These are phyloP conservation scores for Notothenia coriiceps DNA, from an alignment of 2,113 vertebrate species.

Conservation along the genomic window DNA sequence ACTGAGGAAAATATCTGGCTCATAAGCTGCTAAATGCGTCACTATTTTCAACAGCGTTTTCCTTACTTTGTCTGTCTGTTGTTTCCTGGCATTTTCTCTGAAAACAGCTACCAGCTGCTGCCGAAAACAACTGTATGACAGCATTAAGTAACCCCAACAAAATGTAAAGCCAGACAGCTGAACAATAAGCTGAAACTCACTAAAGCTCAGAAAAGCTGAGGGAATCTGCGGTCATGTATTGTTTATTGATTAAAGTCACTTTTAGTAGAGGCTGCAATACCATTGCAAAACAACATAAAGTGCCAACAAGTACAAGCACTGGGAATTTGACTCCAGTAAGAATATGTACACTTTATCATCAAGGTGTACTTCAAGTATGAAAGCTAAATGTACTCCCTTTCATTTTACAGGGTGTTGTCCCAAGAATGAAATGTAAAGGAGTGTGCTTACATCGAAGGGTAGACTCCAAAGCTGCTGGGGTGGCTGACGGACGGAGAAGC, in stretches of 20 bases:
- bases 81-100: too few species aligned
- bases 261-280: background rate
- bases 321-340: background rate
- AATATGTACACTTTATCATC: background rate
- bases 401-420: background rate
- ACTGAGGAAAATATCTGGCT: too few species aligned
- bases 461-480: slow-evolving; percentile 88
- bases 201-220: too few species aligned
- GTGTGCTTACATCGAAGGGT: slow-evolving; percentile 88
- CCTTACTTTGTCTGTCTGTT: too few species aligned
- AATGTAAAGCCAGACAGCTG: too few species aligned
- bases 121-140: too few species aligned
- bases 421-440: background rate
- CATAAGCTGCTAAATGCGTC: too few species aligned
- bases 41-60: too few species aligned
- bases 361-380: background rate
- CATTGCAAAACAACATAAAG: background rate
- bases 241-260: background rate
- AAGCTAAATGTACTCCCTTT: background rate
- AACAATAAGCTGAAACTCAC: too few species aligned
- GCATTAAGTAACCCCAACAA: too few species aligned
- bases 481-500: slow-evolving; percentile 88
- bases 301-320: background rate
- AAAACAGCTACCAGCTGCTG: too few species aligned
- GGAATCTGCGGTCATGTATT: too few species aligned